Evolutionary conservation across 2,113 vertebrate genomes (phyloP).

Genomic region (Theristicus caerulescens): DNA sequence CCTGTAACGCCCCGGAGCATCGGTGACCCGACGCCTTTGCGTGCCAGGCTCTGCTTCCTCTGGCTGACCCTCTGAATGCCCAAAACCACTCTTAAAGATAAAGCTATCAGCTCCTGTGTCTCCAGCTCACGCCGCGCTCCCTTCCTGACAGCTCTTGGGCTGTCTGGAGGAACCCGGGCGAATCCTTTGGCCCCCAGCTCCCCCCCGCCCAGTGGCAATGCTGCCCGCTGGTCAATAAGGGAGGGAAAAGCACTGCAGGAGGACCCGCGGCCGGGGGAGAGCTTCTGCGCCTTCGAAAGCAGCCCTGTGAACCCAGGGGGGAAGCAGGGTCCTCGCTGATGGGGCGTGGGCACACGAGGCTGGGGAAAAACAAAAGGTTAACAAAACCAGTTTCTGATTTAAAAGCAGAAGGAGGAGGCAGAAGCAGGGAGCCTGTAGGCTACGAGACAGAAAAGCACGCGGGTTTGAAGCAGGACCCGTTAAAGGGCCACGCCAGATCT

Average conservation of each 20-base stretch:
- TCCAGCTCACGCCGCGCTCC: background rate
- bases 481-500: background rate
- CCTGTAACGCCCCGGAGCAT: background rate
- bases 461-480: background rate
- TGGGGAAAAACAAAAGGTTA: background rate
- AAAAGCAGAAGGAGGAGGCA: background rate
- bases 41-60: background rate
- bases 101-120: background rate
- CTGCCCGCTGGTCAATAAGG: background rate
- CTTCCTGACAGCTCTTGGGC: background rate
- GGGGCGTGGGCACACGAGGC: background rate
- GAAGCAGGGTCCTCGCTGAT: background rate
- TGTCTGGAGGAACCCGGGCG: background rate
- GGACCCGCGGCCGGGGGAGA: background rate
- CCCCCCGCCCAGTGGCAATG: accelerated
- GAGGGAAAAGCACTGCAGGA: background rate
- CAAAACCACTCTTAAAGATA: background rate
- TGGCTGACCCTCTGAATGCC: too few species aligned
- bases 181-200: background rate
- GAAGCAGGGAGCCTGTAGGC: background rate
- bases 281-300: background rate
- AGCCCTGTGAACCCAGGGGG: background rate
- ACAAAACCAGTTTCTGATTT: background rate
- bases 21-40: background rate
- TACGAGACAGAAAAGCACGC: accelerated